These are phyloP conservation scores for Hylaeus anthracinus DNA, from an alignment of 1,140 invertebrate genomes.

Conservation along the genomic window DNA sequence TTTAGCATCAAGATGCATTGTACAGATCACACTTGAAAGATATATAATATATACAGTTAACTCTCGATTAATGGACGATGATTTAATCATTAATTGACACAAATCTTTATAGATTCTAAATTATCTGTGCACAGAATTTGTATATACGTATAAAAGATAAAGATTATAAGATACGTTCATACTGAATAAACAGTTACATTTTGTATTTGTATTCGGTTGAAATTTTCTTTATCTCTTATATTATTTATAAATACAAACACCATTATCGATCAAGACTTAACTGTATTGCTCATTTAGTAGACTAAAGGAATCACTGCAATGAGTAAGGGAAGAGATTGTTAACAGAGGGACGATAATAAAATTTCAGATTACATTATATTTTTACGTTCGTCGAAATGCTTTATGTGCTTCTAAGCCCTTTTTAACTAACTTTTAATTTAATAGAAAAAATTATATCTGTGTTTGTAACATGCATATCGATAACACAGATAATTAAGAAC, in stretches of 20 bases:
- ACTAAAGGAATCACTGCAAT: slow-evolving; percentile 4
- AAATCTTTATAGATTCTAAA: background rate
- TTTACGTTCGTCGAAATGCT: slow-evolving; percentile 6
- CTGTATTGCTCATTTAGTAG: background rate
- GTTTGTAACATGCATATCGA: background rate
- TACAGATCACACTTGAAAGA: slow-evolving; percentile 22
- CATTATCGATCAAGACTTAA: background rate
- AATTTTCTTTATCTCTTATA: background rate
- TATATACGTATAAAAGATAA: background rate
- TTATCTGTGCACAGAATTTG: background rate
- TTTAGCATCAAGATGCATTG: background rate
- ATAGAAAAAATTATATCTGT: slow-evolving; percentile 1
- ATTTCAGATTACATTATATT: slow-evolving; percentile 6
- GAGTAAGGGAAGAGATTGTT: slow-evolving; percentile 11
- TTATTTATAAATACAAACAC: background rate
- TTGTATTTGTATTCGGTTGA: background rate
- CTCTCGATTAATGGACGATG: background rate
- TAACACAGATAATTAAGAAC: slow-evolving; percentile 6
- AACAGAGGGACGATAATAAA: slow-evolving; percentile 18
- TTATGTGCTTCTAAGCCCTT: background rate
- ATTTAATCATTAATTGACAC: background rate
- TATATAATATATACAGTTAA: slow-evolving; percentile 18
- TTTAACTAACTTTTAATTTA: slow-evolving; percentile 15
- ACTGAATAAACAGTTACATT: slow-evolving; percentile 3
- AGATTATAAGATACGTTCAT: background rate